Base-by-base conservation (phyloP, 1,140 invertebrate species). In the Antheraea pernyi region DNA sequence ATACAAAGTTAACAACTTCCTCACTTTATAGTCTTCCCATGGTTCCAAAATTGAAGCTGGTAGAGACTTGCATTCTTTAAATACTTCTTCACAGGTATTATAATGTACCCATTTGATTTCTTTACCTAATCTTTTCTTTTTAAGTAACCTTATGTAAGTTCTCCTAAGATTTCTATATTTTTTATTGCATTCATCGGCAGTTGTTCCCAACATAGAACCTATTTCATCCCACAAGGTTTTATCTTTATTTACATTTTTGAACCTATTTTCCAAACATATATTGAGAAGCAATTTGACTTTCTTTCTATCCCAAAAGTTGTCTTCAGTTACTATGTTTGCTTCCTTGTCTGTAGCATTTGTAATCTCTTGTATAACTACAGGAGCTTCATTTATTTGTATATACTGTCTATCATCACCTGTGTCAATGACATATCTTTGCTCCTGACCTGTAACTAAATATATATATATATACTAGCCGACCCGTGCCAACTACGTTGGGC, bases 101-200 rank as follows among this genome's bases (percentile, higher is more conserved):
- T 80, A 91, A 67, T 89, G 85, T 3, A 87, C 73, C 88, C 88
- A 91, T 78, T 91, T 91, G 61, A 90, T 86, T 59, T 89, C 82
- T 77, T 87, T 89, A 6, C 88, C 88, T 58, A 84, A 67, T 72
- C 73, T 80, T 71, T 86, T 89, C 74, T 91, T 89, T 69, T 86
- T 91, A 42, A 89, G 67, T 10, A 91, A 65, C 70, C 89, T 86
- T 18, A 91, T 79, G 53, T 85, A 91, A 13, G 87, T 91, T 74
- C 84, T 81, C 65, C 84, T 81, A 9, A 92, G 70, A 60, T 82
- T 88, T 68, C 76, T 85, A 67, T 89, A 88, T 65, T 92, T 92
- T 61, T 82, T 89, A 19, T 75, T 78, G 75, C 89, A 91, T 61
- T 91, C 87, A 48, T 84, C 82, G 22, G 84, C 72, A 53, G 79